A percentile compares a stretch with the other conserved stretches of the same genome.
Evolutionary conservation across 1,140 invertebrate species (phyloP).

Genomic region (Hetaerina americana): DNA sequence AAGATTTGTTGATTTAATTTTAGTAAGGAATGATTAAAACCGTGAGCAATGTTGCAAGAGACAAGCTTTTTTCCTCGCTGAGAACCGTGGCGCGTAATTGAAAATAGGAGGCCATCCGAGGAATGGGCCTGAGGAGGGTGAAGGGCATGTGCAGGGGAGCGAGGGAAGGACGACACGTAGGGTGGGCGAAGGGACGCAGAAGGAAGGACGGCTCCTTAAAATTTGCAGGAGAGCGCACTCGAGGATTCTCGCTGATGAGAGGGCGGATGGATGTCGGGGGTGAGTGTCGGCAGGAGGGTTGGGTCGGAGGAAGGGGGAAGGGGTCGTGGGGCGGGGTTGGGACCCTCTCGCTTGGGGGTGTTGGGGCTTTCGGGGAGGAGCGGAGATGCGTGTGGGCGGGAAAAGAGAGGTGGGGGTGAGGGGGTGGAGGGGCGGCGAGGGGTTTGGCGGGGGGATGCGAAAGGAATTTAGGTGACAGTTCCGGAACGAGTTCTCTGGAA

Average conservation of each 20-base stretch:
- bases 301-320: neutral
- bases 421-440: neutral
- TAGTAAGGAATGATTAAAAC: neutral
- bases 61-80: neutral
- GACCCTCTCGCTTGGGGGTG: too few relatives aligned
- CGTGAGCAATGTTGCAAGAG: neutral
- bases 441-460: neutral
- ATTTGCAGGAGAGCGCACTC: neutral
- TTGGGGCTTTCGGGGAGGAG: neutral
- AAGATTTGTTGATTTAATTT: neutral
- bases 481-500: neutral
- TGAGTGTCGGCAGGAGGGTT: too few relatives aligned
- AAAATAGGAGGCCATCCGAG: neutral
- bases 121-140: neutral
- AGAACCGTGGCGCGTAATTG: neutral
- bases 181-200: neutral
- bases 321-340: neutral
- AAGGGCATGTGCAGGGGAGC: neutral
- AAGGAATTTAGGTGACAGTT: neutral
- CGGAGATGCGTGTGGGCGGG: neutral
- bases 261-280: neutral
- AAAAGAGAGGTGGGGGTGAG: neutral
- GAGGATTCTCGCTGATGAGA: neutral
- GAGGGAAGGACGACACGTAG: neutral
- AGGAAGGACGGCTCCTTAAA: neutral